Percentiles rank a stretch among this genome's conserved stretches.
Conservation (phyloP, 2,888 invertebrate genomes). For the Dasypogon diadema region DNA sequence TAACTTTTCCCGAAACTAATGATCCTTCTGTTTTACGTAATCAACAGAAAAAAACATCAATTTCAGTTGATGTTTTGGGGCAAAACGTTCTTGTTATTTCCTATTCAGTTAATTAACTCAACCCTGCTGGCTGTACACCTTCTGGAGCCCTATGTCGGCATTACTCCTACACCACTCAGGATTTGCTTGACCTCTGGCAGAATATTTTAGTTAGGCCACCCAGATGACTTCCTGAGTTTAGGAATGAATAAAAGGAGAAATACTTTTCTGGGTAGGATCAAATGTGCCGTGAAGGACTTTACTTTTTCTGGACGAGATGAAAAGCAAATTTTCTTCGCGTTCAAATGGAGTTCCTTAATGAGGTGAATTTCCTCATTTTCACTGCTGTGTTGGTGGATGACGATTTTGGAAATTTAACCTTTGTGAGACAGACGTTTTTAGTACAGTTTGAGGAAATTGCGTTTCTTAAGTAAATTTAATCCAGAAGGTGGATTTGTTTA, state of each 20-base stretch:
- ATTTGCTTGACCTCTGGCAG: no score
- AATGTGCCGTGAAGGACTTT: constrained; percentile 1
- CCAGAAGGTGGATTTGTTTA: no score
- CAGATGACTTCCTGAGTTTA: no score
- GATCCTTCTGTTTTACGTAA: constrained; percentile 16
- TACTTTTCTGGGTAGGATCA: background rate
- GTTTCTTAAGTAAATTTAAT: background rate
- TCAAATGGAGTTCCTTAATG: constrained; percentile 22
- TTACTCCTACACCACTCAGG: no score
- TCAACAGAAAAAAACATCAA: constrained; percentile 22
- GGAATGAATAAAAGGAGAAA: background rate
- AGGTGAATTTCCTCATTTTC: constrained; percentile 23
- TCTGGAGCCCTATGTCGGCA: background rate
- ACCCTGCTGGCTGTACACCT: background rate
- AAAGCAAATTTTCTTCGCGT: constrained; percentile 21
- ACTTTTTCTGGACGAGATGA: constrained; percentile 3
- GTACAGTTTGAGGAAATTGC: background rate
- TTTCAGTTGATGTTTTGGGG: background rate
- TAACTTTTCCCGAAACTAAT: constrained; percentile 16
- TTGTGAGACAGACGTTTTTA: no score
- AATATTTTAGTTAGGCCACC: no score
- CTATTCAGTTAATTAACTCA: constrained; percentile 15
- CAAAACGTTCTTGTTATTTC: background rate
- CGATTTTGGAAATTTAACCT: background rate
- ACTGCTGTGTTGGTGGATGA: background rate